Evolutionary conservation across 2,797 vertebrate species (phyloP), one percentile per base, ranked within the genome.

Genomic region (Pteropus rufus): DNA sequence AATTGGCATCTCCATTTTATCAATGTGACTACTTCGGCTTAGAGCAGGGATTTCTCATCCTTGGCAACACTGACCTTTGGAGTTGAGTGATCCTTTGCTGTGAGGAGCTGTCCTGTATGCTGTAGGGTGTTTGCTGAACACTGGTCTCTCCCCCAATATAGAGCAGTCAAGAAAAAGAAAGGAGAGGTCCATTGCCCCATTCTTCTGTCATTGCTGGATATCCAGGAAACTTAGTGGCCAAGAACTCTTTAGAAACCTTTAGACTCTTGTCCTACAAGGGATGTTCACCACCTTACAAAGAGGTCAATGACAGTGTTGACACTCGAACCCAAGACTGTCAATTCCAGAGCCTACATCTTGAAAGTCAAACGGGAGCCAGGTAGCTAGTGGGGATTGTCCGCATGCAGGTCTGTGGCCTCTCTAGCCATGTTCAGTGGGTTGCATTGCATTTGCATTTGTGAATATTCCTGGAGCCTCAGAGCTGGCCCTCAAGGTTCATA

Each of bases 41-140:
- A 2, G 0, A 60, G 12, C 24, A 54, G n/a, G 10, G 16, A 46
- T 60, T 60, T 87, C 72, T 65, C 52, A 67, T 8, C 8, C 18
- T 44, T 15, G 14, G 31, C 14, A 41, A 15, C 26, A 31, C 9
- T 56, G 34, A 67, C 7, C 6, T 19, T 76, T 41, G 52, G 52
- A 52, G 19, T 39, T 10, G n/a, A 16, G 14, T 1, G 8, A 18
- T 60, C 34, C 19, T 62, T 86, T 16, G n/a, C 46, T 5, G 2
- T 0, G 0, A 11, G 24, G 12, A 5, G 29, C 4, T 14, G 10
- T 7, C 77, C 14, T 41, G 2, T 8, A 10, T 34, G 9, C 0
- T 46, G 2, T 0, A 62, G n/a, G 19, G 11, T 18, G 2, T 34
- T 18, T 44, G 26, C 54, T 16, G 10, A 39, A 19, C 4, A 10